Percentiles rank a stretch among this genome's conserved stretches.
Evolutionary conservation across 2,113 vertebrate genomes (phyloP).

Genomic region (Solea solea): DNA sequence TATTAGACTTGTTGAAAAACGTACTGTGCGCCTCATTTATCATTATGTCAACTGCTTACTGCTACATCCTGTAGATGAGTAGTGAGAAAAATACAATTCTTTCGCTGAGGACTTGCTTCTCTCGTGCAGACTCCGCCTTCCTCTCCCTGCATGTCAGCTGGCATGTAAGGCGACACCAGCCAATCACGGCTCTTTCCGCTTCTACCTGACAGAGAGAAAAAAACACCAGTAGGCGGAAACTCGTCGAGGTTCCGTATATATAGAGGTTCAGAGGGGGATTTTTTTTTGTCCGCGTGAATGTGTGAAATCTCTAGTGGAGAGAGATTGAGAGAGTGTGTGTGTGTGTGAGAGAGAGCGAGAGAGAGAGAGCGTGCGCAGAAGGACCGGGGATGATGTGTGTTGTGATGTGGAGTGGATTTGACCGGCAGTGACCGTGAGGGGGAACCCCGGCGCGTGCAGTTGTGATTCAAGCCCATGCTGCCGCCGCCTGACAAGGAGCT

Average conservation of each 20-base stretch:
- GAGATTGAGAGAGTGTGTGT: too few species aligned
- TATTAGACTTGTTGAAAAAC: conserved; percentile 39
- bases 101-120: conserved; percentile 18
- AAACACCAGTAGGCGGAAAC: conserved; percentile 60
- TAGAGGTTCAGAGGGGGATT: conserved; percentile 46
- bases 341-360: neutral
- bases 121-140: conserved; percentile 46
- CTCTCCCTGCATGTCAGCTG: conserved; percentile 17
- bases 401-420: conserved; percentile 30
- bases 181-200: conserved; percentile 79
- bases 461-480: conserved; percentile 22
- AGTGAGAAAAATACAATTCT: conserved; percentile 18
- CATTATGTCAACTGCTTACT: conserved; percentile 19
- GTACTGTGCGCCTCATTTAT: conserved; percentile 23
- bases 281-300: conserved; percentile 22
- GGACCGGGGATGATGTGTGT: neutral
- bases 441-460: conserved; percentile 18
- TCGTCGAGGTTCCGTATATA: conserved; percentile 67
- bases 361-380: conserved; percentile 15
- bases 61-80: conserved; percentile 1
- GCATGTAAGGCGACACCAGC: conserved; percentile 61
- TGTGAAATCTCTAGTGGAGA: conserved; percentile 6
- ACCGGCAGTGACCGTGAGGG: conserved; percentile 14
- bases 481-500: conserved; percentile 57
- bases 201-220: conserved; percentile 25